Evolutionary conservation across 2,113 vertebrate species (phyloP), one percentile per base, ranked within the genome.

Genomic region (Leptodactylus fuscus): DNA sequence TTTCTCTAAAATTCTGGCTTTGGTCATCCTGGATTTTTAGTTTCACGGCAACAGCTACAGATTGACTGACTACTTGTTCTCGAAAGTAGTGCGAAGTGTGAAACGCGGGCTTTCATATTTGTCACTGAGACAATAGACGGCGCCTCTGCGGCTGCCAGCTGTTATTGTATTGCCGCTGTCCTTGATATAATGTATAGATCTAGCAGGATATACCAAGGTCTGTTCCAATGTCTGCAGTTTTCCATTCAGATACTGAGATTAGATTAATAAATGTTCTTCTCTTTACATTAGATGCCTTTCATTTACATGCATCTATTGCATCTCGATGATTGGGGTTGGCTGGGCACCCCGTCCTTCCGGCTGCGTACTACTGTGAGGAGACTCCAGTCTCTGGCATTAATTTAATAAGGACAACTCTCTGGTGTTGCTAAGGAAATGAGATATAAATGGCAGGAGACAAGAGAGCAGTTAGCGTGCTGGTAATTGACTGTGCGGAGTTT

Each of bases 341-440:
- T 32, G 27, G 27, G 44, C 27, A 1, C 44, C 44, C 71, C 34
- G 16, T 38, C 8, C 69, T 29, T 44, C n/a, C 22, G 4, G 20
- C 71, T 29, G 5, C 11, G 2, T 3, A 8, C 49, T 10, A 32
- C 49, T 24, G 32, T 24, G 32, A 58, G 11, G 34, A 60, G 51
- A 15, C 71, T 48, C 60, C 44, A 36, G 76, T 65, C 41, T 70
- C 55, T 79, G 75, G 60, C 83, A 85, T 34, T 44, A 4, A 24
- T 60, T 78, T 70, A 62, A 36, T 58, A 80, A 32, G 75, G 34
- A 58, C 46, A 67, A 44, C 75, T 36, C 1, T 77, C 24, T 46
- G 46, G 24, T 69, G 83, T 79, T 70, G 74, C 74, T 77, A 78
- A 53, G 74, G 58, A 79, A 78, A 15, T 36, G 22, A 85, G 20